Evolutionary conservation across 2,888 invertebrate species (phyloP).

Genomic region (Athrips mouffetella): DNA sequence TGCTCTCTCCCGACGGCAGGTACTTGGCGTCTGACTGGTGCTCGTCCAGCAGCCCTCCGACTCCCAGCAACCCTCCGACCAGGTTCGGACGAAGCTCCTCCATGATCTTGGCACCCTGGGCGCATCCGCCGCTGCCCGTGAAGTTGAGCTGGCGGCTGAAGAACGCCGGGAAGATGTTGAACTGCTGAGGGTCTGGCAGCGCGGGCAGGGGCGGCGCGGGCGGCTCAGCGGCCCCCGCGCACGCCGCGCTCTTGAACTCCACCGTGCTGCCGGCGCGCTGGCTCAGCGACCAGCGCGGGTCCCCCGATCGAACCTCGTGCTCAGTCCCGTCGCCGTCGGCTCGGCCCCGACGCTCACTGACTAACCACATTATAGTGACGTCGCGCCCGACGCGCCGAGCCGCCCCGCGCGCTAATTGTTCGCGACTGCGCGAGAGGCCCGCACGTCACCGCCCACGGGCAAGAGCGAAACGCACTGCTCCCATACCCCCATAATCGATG

Average conservation of each 20-base stretch:
- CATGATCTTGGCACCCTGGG: slow-evolving; percentile 88
- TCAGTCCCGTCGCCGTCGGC: slow-evolving; percentile 74
- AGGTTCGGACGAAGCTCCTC: slow-evolving; percentile 91
- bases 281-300: slow-evolving; percentile 69
- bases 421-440: slow-evolving; percentile 71
- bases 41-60: slow-evolving; percentile 88
- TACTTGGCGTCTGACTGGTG: slow-evolving; percentile 81
- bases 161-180: slow-evolving; percentile 94
- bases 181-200: slow-evolving; percentile 86
- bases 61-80: slow-evolving; percentile 86
- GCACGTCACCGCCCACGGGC: slow-evolving; percentile 63
- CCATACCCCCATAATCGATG: slow-evolving; percentile 71
- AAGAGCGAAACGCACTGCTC: slow-evolving; percentile 63
- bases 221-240: slow-evolving; percentile 76
- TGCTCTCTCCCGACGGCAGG: slow-evolving; percentile 74
- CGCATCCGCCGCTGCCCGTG: slow-evolving; percentile 82
- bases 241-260: slow-evolving; percentile 90
- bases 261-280: slow-evolving; percentile 82
- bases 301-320: slow-evolving; percentile 56
- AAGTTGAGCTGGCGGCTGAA: slow-evolving; percentile 94
- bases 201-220: slow-evolving; percentile 77
- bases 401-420: slow-evolving; percentile 73
- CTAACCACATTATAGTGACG: slow-evolving; percentile 82
- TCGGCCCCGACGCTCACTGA: slow-evolving; percentile 80
- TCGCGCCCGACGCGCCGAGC: slow-evolving; percentile 61